Percentiles rank a stretch among this genome's conserved stretches.
Evolutionary conservation across 2,797 vertebrate species (phyloP).

Genomic region (Pseudochaenichthys georgianus): DNA sequence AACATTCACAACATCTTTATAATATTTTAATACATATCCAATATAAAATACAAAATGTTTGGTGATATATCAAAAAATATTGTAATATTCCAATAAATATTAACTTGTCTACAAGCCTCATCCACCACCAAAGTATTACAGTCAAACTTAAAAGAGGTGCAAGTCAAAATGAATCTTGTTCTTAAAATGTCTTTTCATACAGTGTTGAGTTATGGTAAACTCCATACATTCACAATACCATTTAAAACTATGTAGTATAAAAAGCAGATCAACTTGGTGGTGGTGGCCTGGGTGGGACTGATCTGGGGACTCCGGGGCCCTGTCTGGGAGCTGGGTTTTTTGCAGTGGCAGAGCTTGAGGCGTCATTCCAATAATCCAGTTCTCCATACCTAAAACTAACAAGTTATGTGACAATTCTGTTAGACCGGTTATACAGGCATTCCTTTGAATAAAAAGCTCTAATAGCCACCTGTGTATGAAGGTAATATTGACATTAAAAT

Average conservation of each 20-base stretch:
- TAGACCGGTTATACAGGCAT: slow-evolving; percentile 10
- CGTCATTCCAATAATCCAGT: slow-evolving; percentile 64
- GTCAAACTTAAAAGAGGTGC: not conserved
- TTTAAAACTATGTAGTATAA: not conserved
- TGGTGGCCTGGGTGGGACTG: slow-evolving; percentile 64
- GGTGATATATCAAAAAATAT: not conserved
- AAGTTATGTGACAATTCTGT: not conserved
- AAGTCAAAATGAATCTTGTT: slow-evolving; percentile 9
- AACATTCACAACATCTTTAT: slow-evolving; percentile 6
- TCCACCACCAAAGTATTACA: not conserved
- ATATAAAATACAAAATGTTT: slow-evolving; percentile 31
- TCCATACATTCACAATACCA: slow-evolving; percentile 11
- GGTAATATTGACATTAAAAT: not conserved
- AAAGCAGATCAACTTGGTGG: slow-evolving; percentile 4
- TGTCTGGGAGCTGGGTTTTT: slow-evolving; percentile 53
- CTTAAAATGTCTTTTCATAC: slow-evolving; percentile 18
- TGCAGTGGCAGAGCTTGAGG: not conserved
- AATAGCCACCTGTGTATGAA: not conserved
- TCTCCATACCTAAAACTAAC: slow-evolving; percentile 74
- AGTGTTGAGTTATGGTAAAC: not conserved
- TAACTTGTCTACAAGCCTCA: not conserved
- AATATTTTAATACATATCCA: slow-evolving; percentile 10
- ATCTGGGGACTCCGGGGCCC: slow-evolving; percentile 81
- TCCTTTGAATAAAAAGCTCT: not conserved
- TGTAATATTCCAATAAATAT: not conserved